Conservation (phyloP, 2,888 invertebrate genomes). For the Serripes groenlandicus region DNA sequence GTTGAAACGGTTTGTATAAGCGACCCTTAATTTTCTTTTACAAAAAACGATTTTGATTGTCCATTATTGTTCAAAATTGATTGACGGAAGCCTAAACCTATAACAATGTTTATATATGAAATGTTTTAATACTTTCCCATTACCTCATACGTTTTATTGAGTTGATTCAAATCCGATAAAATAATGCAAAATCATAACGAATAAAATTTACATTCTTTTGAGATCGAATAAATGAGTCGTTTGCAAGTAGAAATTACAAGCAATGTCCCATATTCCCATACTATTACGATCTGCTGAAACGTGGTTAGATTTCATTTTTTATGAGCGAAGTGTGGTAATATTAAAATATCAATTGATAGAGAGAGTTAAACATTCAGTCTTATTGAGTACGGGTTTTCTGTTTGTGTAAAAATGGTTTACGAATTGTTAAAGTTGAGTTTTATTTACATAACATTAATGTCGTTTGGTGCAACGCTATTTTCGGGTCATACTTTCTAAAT, state of each 20-base stretch:
- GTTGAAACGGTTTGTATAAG: constrained; percentile 60
- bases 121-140: no score
- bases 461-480: constrained; percentile 4
- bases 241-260: no score
- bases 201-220: no score
- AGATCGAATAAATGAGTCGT: no score
- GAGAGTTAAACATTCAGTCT: neutral
- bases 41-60: constrained; percentile 4
- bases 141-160: no score
- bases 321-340: neutral
- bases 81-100: neutral
- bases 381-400: constrained; percentile 3
- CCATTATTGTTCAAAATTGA: neutral
- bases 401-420: neutral
- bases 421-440: neutral
- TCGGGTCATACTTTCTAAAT: neutral
- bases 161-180: no score
- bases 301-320: no score
- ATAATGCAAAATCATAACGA: no score
- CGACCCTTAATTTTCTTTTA: constrained; percentile 28
- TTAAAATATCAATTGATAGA: constrained; percentile 2
- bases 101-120: constrained; percentile 13
- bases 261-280: no score
- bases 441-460: constrained; percentile 7
- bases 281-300: no score